Conservation (phyloP, 2,888 invertebrate genomes). For the Drosophila picticornis region DNA sequence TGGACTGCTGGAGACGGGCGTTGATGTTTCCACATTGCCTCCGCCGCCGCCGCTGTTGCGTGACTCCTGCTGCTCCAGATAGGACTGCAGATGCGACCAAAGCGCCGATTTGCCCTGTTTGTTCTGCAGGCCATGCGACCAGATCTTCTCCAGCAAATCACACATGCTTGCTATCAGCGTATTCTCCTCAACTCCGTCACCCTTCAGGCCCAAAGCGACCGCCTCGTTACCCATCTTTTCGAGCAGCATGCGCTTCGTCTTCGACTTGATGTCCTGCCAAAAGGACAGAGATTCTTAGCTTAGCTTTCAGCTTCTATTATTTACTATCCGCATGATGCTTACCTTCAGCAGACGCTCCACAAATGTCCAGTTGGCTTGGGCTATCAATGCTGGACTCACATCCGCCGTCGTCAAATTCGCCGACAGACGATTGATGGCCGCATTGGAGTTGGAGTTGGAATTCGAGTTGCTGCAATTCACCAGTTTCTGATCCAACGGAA, state of each 20-base stretch:
- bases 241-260: slow-evolving; percentile 99
- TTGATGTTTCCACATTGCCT: slow-evolving; percentile 80
- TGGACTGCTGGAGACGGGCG: slow-evolving; percentile 54
- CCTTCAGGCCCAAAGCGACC: slow-evolving; percentile 95
- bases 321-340: slow-evolving; percentile 37
- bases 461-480: slow-evolving; percentile 21
- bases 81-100: slow-evolving; percentile 97
- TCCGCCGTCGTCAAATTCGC: slow-evolving; percentile 84
- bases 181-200: slow-evolving; percentile 97
- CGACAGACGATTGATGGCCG: slow-evolving; percentile 81
- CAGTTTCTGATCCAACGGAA: slow-evolving; percentile 86
- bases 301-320: not conserved
- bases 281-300: not conserved
- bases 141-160: slow-evolving; percentile 97
- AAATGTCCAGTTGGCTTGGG: slow-evolving; percentile 99
- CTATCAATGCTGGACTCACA: slow-evolving; percentile 93
- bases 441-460: slow-evolving; percentile 58
- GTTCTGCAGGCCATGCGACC: slow-evolving; percentile 98
- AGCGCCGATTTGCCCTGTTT: slow-evolving; percentile 99
- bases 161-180: slow-evolving; percentile 99
- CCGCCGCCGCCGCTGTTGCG: slow-evolving; percentile 69
- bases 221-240: slow-evolving; percentile 99
- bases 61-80: slow-evolving; percentile 92
- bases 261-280: slow-evolving; percentile 94
- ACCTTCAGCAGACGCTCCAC: slow-evolving; percentile 98